Evolutionary conservation across 64 coral and sea anemone genomes (phyloP), one percentile per base, ranked within the genome.

Genomic region (Pachyseris speciosa): DNA sequence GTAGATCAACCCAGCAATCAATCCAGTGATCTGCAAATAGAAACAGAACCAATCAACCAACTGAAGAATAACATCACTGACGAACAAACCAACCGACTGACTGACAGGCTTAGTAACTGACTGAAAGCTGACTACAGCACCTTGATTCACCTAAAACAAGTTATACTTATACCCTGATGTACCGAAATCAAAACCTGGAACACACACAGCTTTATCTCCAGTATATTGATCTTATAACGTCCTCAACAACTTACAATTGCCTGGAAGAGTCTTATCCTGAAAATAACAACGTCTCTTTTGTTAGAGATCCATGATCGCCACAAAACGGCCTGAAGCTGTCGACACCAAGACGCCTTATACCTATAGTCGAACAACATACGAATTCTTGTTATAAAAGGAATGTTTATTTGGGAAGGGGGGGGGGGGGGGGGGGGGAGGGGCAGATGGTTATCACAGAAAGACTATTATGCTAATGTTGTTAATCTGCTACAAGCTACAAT

Each of bases 1-100:
- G 72, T 97, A 97, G 37, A 97, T 97, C 22, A 97, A 55, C 1
- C 95, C 95, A 15, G 80, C 86, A 37, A 97, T 90, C 30, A 97
- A 42, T 19, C 69, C 95, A 25, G 92, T 86, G 31, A 97, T 31
- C 95, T 97, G 43, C 28, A 28, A 58, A 45, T 67, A 48, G 70
- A 74, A 43, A 49, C 73, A 37, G 2, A 16, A 85, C 20, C 37
- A 45, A 44, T 7, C 8, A 1, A 75, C 13, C 17, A 69, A 69
- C 9, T 34, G 19, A 9, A 69, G 5, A 15, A 69, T 9, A 16
- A 37, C 15, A 15, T 69, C 15, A 33, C 2, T 5, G 16, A 66
- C 10, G 10, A 12, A 2, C 7, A 66, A 8, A n/a, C n/a, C n/a
- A n/a, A n/a, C n/a, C n/a, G n/a, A n/a, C n/a, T n/a, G n/a, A n/a